A percentile compares a stretch with the other conserved stretches of the same genome.
These are phyloP conservation scores for Acronicta aceris DNA, from an alignment of 2,888 invertebrate genomes.

Conservation along the genomic window DNA sequence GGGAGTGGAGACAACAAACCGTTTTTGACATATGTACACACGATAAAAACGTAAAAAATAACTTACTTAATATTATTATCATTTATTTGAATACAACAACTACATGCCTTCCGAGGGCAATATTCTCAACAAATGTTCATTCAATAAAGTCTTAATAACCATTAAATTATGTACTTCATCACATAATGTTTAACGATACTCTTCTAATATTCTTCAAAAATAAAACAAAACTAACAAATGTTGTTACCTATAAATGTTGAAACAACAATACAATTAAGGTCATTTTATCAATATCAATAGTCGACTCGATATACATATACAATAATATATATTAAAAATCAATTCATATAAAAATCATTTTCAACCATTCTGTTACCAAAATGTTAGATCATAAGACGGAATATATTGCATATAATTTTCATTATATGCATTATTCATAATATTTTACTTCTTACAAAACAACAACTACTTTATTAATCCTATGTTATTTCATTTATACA, in stretches of 20 bases:
- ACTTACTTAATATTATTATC: slow-evolving; percentile 89
- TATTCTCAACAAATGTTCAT: slow-evolving; percentile 87
- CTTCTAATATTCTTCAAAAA: slow-evolving; percentile 81
- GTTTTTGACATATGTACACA: slow-evolving; percentile 85
- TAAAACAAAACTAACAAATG: slow-evolving; percentile 78
- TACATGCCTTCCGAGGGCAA: slow-evolving; percentile 86
- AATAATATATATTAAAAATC: slow-evolving; percentile 81
- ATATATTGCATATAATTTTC: slow-evolving; percentile 86
- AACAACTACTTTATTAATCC: slow-evolving; percentile 86
- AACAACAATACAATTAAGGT: slow-evolving; percentile 68
- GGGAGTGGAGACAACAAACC: slow-evolving; percentile 85
- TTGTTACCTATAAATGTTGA: slow-evolving; percentile 72
- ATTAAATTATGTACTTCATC: slow-evolving; percentile 83
- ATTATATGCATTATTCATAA: slow-evolving; percentile 83
- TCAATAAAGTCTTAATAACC: slow-evolving; percentile 88
- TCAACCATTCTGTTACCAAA: slow-evolving; percentile 81
- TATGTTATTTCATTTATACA: slow-evolving; percentile 78
- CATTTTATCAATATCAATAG: slow-evolving; percentile 72
- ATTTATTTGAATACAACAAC: slow-evolving; percentile 88
- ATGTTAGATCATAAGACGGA: slow-evolving; percentile 87
- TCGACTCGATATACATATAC: slow-evolving; percentile 80
- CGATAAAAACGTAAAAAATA: slow-evolving; percentile 90
- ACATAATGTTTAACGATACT: slow-evolving; percentile 89
- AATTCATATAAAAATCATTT: slow-evolving; percentile 87
- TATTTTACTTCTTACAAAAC: slow-evolving; percentile 87